These are phyloP conservation scores for Hozukius guyotensis DNA, from an alignment of 2,797 vertebrate genomes.

Conservation along the genomic window DNA sequence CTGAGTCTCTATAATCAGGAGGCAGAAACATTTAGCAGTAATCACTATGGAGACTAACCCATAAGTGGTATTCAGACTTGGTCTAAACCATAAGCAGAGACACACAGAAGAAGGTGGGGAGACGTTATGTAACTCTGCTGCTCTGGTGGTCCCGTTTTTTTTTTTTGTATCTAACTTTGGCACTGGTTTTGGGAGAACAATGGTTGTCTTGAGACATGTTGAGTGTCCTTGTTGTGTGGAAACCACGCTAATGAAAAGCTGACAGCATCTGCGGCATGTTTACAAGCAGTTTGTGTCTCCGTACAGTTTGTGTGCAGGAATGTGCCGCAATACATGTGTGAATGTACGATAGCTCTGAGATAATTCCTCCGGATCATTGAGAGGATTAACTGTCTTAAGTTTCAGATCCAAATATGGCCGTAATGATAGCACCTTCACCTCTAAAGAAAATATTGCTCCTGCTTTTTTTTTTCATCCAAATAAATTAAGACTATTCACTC, in stretches of 20 bases:
- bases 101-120: background rate
- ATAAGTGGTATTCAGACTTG: constrained; percentile 18
- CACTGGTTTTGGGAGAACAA: constrained; percentile 34
- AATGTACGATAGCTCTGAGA: background rate
- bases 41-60: constrained; percentile 37
- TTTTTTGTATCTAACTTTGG: background rate
- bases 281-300: background rate
- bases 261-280: constrained; percentile 8
- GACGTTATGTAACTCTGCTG: constrained; percentile 51
- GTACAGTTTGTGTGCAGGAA: background rate
- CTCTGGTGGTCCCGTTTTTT: constrained; percentile 32
- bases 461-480: background rate
- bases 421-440: background rate
- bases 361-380: background rate
- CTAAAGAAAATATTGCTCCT: background rate
- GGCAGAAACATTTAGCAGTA: constrained; percentile 29
- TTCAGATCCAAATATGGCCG: constrained; percentile 11
- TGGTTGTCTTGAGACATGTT: constrained; percentile 23
- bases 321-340: background rate
- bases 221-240: background rate
- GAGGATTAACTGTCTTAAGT: background rate
- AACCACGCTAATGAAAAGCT: constrained; percentile 25
- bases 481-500: background rate
- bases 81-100: constrained; percentile 7
- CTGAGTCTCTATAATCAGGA: constrained; percentile 16